Conservation (phyloP, 2,888 invertebrate genomes). For the Drosophila robusta region DNA sequence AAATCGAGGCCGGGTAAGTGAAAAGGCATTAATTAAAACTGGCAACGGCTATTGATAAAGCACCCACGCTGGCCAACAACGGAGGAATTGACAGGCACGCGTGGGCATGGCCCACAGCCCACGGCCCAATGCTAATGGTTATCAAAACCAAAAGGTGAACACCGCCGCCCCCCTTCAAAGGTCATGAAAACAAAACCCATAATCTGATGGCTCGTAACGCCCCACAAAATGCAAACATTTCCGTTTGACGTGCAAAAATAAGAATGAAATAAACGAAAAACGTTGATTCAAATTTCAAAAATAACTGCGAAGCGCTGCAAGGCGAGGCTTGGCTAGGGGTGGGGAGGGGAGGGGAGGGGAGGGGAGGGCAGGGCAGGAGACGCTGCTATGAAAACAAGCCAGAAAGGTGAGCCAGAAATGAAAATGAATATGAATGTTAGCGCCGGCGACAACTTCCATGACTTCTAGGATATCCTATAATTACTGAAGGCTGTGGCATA, state of each 20-base stretch:
- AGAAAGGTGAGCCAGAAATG: constrained; percentile 46
- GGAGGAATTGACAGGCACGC: constrained; percentile 40
- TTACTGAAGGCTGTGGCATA: constrained; percentile 1
- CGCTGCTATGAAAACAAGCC: constrained; percentile 3
- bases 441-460: constrained; percentile 15
- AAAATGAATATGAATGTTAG: constrained; percentile 42
- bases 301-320: constrained; percentile 43
- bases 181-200: constrained; percentile 58
- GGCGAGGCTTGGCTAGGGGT: constrained; percentile 9
- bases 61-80: constrained; percentile 13
- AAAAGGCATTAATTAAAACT: constrained; percentile 64
- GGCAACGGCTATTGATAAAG: constrained; percentile 55
- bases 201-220: constrained; percentile 55
- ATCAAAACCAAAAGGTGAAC: constrained; percentile 25
- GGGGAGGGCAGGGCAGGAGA: no score
- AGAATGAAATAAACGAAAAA: constrained; percentile 39
- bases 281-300: constrained; percentile 68
- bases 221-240: constrained; percentile 58
- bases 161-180: constrained; percentile 29
- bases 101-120: constrained; percentile 20
- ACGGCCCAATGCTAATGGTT: constrained; percentile 40
- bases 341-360: no score
- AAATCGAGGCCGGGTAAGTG: constrained; percentile 6
- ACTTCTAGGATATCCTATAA: constrained; percentile 20
- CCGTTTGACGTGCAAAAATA: constrained; percentile 52